These are phyloP conservation scores for Pangasius sanitwongsei DNA, from an alignment of 2,797 vertebrate genomes.

Conservation along the genomic window DNA sequence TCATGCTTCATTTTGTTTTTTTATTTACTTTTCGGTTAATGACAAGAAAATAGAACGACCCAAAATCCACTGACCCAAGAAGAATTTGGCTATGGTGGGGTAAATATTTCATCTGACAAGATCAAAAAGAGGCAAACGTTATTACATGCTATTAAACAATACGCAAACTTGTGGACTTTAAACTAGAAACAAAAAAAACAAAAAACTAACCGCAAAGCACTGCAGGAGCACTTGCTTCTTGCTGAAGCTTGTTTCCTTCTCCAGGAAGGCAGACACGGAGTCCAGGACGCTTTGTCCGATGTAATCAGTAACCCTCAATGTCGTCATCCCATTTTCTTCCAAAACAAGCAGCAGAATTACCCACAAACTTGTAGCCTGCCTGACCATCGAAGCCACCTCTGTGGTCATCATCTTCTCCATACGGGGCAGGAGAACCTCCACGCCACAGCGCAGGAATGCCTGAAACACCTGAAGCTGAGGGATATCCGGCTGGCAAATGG, in stretches of 20 bases:
- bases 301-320: slow-evolving; percentile 68
- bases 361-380: slow-evolving; percentile 64
- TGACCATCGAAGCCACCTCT: slow-evolving; percentile 59
- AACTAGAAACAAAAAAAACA: neutral
- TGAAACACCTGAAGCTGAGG: slow-evolving; percentile 64
- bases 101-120: no score
- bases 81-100: neutral
- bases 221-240: slow-evolving; percentile 78
- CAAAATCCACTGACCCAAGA: neutral
- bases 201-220: slow-evolving; percentile 77
- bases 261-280: slow-evolving; percentile 66
- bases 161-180: neutral
- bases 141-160: neutral
- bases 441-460: slow-evolving; percentile 71
- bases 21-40: neutral
- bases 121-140: neutral
- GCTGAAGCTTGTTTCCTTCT: slow-evolving; percentile 66
- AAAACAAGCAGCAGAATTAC: slow-evolving; percentile 73
- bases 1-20: neutral
- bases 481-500: slow-evolving; percentile 67
- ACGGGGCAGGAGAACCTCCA: slow-evolving; percentile 65
- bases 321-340: slow-evolving; percentile 71
- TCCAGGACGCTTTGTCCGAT: slow-evolving; percentile 67
- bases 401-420: slow-evolving; percentile 61
- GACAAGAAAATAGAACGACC: neutral